Base-by-base conservation (phyloP, 1,140 invertebrate genomes). In the Leguminivora glycinivorella region DNA sequence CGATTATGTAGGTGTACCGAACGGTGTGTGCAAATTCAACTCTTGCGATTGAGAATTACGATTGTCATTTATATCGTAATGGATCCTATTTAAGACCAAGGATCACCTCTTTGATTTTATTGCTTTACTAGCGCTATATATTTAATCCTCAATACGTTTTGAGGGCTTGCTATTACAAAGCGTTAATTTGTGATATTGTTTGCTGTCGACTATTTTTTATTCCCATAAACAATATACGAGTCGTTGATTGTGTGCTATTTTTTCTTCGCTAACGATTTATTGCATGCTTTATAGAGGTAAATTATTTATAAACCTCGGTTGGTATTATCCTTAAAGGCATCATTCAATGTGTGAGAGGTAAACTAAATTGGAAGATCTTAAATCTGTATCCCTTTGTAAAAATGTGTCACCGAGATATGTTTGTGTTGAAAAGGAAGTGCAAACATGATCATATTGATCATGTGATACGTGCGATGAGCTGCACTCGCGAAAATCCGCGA, bases 51-150 rank as follows among this genome's bases (percentile, higher is more conserved):
- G 74, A 83, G 78, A 84, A 81, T 83, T 86, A 83, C 80, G 81
- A 86, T 79, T 79, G 78, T 81, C 81, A 81, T 86, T 83, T 83
- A 86, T 83, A 83, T 79, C 72, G 79, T 84, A 86, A 84, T 84
- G 80, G 75, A 81, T 63, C 75, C 80, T 77, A 86, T 84, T 86
- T 84, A 86, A 81, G 79, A 74, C 71, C 75, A 73, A 71, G 74
- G 74, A 82, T 85, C 80, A 83, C 81, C 75, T 74, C 70, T 72
- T 78, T 43, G 71, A 75, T 81, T 81, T 82, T 82, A 81, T 80
- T 79, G 75, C 75, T 66, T 22, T 47, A 52, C 67, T 73, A 74
- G 58, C 70, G 58, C 70, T 73, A 75, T 75, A 76, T 74, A 75
- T 84, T 82, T 79, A 79, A 79, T 80, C 74, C 69, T 76, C 73